phyloP scores from a whole-genome alignment of 2,888 invertebrate species.

The Epinotia demarniana region DNA sequence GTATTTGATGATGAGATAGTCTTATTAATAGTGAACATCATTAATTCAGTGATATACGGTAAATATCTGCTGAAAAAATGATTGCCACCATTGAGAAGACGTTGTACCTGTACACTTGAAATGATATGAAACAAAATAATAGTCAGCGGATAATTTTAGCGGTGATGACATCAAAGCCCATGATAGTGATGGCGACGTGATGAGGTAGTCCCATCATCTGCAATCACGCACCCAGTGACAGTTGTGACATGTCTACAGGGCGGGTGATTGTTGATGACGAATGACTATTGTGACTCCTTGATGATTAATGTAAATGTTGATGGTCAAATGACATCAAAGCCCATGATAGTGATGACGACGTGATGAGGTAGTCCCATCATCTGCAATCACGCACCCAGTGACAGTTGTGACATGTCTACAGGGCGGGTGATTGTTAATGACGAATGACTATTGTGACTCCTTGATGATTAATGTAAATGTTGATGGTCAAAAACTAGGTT shows the following conservation, averaged over 20 bases:
- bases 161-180: background rate
- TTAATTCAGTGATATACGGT: constrained; percentile 37
- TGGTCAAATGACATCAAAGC: background rate
- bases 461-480: background rate
- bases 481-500: background rate
- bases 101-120: background rate
- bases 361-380: constrained; percentile 32
- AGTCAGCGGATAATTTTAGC: background rate
- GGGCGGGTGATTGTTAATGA: constrained; percentile 45
- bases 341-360: background rate
- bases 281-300: background rate
- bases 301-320: too few relatives aligned
- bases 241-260: constrained; percentile 49
- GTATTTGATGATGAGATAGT: background rate
- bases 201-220: constrained; percentile 33
- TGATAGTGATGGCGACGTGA: constrained; percentile 13
- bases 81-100: constrained; percentile 16
- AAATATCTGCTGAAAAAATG: constrained; percentile 36
- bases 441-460: background rate
- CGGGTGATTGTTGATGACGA: constrained; percentile 43
- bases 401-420: constrained; percentile 50
- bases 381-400: constrained; percentile 50
- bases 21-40: constrained; percentile 27
- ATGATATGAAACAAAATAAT: background rate
- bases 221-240: constrained; percentile 52